A percentile compares a stretch with the other conserved stretches of the same genome.
These are phyloP conservation scores for Actinernus sp. DNA, from an alignment of 92 coral and sea anemone species.

Conservation along the genomic window DNA sequence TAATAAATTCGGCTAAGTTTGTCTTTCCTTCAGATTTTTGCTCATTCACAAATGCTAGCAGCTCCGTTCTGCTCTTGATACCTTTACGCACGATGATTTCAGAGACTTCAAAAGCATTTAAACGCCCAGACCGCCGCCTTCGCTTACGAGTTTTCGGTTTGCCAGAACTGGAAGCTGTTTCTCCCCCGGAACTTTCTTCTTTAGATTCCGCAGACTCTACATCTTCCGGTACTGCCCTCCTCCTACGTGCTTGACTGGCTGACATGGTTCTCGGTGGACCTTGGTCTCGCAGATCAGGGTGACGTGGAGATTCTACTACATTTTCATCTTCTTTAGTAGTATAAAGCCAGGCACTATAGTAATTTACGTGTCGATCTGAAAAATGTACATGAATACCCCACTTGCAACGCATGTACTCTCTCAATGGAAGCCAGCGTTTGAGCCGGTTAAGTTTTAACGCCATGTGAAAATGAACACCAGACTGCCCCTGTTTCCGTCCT, in stretches of 20 bases:
- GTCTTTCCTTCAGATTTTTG: conserved; percentile 59
- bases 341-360: conserved; percentile 43
- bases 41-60: conserved; percentile 54
- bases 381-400: conserved; percentile 37
- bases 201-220: no score
- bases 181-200: no score
- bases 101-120: conserved; percentile 46
- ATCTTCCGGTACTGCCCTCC: no score
- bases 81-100: conserved; percentile 33
- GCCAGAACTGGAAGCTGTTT: no score
- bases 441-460: conserved; percentile 24
- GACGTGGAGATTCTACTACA: conserved; percentile 18
- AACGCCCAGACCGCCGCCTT: no score
- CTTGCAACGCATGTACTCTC: conserved; percentile 1
- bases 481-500: no score
- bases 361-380: conserved; percentile 33
- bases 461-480: conserved; percentile 27
- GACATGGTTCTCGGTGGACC: conserved; percentile 32
- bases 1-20: conserved; percentile 63
- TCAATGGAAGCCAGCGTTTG: conserved; percentile 25
- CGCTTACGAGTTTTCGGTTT: no score
- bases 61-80: conserved; percentile 33
- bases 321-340: conserved; percentile 23
- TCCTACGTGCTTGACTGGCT: no score
- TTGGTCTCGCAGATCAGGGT: conserved; percentile 34